Evolutionary conservation across 2,888 invertebrate genomes (phyloP).

Genomic region (Ormyrus thymus): DNA sequence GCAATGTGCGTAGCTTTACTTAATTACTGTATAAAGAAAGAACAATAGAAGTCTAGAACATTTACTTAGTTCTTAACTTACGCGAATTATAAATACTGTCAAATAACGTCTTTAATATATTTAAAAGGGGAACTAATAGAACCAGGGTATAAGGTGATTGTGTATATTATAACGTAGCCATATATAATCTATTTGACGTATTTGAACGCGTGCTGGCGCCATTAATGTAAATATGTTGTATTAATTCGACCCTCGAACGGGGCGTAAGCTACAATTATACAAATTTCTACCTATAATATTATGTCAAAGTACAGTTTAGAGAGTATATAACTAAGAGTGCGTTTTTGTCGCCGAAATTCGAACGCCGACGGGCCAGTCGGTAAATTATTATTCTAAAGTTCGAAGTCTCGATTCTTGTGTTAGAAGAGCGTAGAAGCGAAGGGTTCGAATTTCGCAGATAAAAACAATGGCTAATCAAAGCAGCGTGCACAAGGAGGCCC

Average conservation of each 20-base stretch:
- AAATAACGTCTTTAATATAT: conserved; percentile 22
- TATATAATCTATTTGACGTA: conserved; percentile 32
- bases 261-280: conserved; percentile 10
- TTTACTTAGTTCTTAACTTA: conserved; percentile 21
- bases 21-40: conserved; percentile 25
- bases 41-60: background rate
- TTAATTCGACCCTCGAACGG: background rate
- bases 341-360: conserved; percentile 36
- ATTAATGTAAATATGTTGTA: conserved; percentile 33
- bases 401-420: background rate
- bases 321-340: background rate
- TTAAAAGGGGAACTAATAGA: conserved; percentile 25
- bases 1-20: conserved; percentile 15
- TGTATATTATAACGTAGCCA: conserved; percentile 20
- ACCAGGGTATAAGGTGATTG: conserved; percentile 42
- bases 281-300: conserved; percentile 40
- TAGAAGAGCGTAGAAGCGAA: background rate
- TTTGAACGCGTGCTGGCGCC: conserved; percentile 20
- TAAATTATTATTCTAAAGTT: background rate
- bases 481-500: conserved; percentile 4
- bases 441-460: conserved; percentile 37
- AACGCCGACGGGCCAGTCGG: background rate
- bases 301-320: conserved; percentile 24
- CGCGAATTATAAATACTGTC: conserved; percentile 30
- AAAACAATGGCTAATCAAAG: conserved; percentile 20